phyloP scores from a whole-genome alignment of 1,140 invertebrate species.

The Vollenhovia emeryi region DNA sequence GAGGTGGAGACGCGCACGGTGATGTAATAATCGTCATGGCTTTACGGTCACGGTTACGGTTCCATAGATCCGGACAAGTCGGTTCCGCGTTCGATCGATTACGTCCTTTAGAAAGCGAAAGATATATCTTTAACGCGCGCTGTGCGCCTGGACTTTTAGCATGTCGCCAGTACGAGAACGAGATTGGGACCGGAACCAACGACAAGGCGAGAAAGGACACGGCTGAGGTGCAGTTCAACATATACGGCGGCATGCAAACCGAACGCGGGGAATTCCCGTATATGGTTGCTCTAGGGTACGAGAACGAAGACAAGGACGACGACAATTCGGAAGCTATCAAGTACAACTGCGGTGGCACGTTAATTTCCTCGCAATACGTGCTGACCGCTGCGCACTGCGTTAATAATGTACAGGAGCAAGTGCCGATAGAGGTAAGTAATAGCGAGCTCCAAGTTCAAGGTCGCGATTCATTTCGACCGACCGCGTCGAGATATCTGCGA shows the following conservation, averaged over 20 bases:
- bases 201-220: background rate
- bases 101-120: background rate
- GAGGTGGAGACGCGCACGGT: slow-evolving; percentile 9
- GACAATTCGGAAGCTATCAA: slow-evolving; percentile 68
- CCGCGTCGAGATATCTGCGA: background rate
- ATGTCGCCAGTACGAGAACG: slow-evolving; percentile 78
- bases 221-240: slow-evolving; percentile 71
- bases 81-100: background rate
- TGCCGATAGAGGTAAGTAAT: slow-evolving; percentile 75
- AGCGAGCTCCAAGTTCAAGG: slow-evolving; percentile 38
- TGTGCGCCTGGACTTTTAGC: slow-evolving; percentile 67
- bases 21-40: slow-evolving; percentile 37
- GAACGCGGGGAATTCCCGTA: slow-evolving; percentile 78
- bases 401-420: slow-evolving; percentile 73
- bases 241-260: slow-evolving; percentile 66
- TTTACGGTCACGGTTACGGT: background rate
- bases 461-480: background rate
- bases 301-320: background rate
- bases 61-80: background rate
- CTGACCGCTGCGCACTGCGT: slow-evolving; percentile 95
- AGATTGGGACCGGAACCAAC: slow-evolving; percentile 43
- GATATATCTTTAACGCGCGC: background rate
- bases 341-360: slow-evolving; percentile 92
- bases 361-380: slow-evolving; percentile 90
- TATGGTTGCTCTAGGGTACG: slow-evolving; percentile 79